A percentile compares a stretch with the other conserved stretches of the same genome.
These are phyloP conservation scores for Nemotelus nigrinus DNA, from an alignment of 2,888 invertebrate species.

Conservation along the genomic window DNA sequence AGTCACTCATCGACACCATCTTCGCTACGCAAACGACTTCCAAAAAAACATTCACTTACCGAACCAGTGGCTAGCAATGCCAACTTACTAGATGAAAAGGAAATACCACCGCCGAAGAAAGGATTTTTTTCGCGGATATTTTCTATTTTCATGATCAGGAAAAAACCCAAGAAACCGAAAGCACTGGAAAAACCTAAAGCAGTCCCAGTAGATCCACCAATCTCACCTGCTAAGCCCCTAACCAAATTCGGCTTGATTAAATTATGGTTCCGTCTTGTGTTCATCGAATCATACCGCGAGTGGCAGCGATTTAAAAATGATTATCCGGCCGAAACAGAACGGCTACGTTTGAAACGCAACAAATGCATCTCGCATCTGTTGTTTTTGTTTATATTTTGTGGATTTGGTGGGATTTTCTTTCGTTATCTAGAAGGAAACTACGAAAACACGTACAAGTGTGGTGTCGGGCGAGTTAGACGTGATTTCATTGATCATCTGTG, in stretches of 20 bases:
- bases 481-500: conserved; percentile 87
- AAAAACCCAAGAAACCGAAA: conserved; percentile 49
- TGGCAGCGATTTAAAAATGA: conserved; percentile 71
- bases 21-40: conserved; percentile 55
- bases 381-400: conserved; percentile 77
- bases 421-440: conserved; percentile 85
- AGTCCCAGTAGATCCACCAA: neutral
- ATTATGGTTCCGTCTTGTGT: conserved; percentile 59
- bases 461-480: conserved; percentile 85
- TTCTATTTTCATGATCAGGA: conserved; percentile 33
- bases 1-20: conserved; percentile 61
- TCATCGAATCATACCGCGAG: conserved; percentile 64
- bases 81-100: neutral
- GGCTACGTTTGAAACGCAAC: conserved; percentile 70
- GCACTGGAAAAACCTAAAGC: conserved; percentile 55
- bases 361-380: conserved; percentile 76
- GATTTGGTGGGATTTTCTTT: conserved; percentile 82
- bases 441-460: conserved; percentile 88
- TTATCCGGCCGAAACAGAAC: conserved; percentile 68
- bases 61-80: neutral
- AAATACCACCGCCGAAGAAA: conserved; percentile 16
- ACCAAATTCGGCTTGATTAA: neutral
- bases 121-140: conserved; percentile 42
- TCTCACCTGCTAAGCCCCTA: conserved; percentile 43
- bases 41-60: conserved; percentile 20